Evolutionary conservation across 2,113 vertebrate genomes (phyloP).

Genomic region (Pongo abelii): DNA sequence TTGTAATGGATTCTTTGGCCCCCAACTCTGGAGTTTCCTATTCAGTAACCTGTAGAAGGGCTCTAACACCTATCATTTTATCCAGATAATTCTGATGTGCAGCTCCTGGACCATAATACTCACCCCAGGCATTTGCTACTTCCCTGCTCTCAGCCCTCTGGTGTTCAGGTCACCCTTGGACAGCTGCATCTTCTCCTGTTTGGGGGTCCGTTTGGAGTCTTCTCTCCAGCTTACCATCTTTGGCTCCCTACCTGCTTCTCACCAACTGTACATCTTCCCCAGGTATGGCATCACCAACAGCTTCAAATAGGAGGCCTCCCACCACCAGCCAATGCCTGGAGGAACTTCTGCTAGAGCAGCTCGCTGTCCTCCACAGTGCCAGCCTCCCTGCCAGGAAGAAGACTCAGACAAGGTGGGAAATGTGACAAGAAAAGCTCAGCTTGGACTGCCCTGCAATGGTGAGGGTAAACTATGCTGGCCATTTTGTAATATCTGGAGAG

Average conservation of each 20-base stretch:
- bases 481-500: too few species aligned
- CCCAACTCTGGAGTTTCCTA: neutral
- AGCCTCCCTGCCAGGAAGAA: neutral
- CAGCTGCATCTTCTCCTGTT: neutral
- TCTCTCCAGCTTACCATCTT: neutral
- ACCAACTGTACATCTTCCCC: neutral
- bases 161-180: accelerated
- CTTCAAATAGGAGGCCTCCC: neutral
- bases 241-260: neutral
- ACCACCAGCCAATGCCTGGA: too few species aligned
- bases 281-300: too few species aligned
- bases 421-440: neutral
- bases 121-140: neutral
- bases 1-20: neutral
- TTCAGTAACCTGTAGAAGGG: neutral
- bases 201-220: neutral
- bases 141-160: neutral
- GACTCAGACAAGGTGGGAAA: accelerated
- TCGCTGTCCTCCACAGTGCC: accelerated
- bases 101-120: neutral
- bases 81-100: neutral
- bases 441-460: accelerated
- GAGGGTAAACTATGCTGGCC: neutral
- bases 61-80: neutral
- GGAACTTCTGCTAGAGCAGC: neutral